These are phyloP conservation scores for Platycnemis pennipes DNA, from an alignment of 2,888 invertebrate species.

Conservation along the genomic window DNA sequence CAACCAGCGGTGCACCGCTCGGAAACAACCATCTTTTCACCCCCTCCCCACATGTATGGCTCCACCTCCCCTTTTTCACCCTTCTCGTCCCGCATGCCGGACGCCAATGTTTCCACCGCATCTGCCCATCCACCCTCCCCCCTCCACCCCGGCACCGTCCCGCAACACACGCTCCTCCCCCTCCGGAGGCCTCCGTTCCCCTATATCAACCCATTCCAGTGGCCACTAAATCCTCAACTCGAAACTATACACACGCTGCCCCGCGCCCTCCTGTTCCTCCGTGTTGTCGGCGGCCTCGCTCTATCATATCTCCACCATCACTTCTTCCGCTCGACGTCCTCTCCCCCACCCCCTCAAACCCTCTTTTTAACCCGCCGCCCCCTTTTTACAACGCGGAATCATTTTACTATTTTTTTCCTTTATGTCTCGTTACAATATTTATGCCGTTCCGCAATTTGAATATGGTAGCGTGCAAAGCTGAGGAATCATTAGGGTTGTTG, in stretches of 20 bases:
- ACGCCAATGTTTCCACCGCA: constrained; percentile 4
- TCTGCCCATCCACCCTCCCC: constrained; percentile 37
- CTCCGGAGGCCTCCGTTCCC: background rate
- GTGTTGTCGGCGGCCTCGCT: constrained; percentile 24
- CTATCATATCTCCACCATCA: constrained; percentile 39
- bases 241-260: background rate
- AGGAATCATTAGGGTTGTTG: background rate
- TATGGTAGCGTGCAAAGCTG: constrained; percentile 11
- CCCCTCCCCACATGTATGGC: background rate
- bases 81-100: background rate
- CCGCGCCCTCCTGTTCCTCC: background rate
- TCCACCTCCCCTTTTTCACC: background rate
- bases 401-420: constrained; percentile 58
- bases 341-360: background rate
- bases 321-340: background rate
- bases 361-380: background rate
- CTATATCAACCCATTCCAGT: background rate
- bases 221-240: background rate
- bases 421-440: constrained; percentile 26
- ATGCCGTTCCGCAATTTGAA: constrained; percentile 37
- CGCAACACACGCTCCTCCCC: background rate
- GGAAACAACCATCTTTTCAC: constrained; percentile 3
- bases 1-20: constrained; percentile 16
- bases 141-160: background rate
- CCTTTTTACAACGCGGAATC: constrained; percentile 49